Percentiles rank a stretch among this genome's conserved stretches.
These are phyloP conservation scores for Drosophila greeni DNA, from an alignment of 2,888 invertebrate genomes.

Conservation along the genomic window DNA sequence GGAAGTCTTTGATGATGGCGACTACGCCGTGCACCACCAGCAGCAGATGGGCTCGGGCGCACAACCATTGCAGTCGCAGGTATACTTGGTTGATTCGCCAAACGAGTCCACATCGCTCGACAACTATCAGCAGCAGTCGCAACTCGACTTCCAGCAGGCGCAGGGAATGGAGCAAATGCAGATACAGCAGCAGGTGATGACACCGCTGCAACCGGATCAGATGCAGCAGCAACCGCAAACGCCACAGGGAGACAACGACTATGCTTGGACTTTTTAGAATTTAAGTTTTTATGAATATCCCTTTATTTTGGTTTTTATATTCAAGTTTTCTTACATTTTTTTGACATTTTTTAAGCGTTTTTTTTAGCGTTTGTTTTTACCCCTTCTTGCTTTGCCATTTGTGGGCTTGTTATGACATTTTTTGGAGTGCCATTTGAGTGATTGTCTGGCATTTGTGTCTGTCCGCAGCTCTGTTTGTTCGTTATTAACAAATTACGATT, in stretches of 20 bases:
- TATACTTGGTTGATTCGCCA: slow-evolving; percentile 51
- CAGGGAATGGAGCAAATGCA: slow-evolving; percentile 36
- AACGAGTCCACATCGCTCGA: slow-evolving; percentile 47
- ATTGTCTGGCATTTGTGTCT: slow-evolving; percentile 57
- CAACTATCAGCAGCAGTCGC: slow-evolving; percentile 30
- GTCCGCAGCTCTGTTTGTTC: slow-evolving; percentile 8
- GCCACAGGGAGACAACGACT: slow-evolving; percentile 62
- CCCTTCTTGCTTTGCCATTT: slow-evolving; percentile 23
- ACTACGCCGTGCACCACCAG: slow-evolving; percentile 24
- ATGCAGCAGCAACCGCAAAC: slow-evolving; percentile 36
- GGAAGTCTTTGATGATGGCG: slow-evolving; percentile 58
- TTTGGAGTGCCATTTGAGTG: slow-evolving; percentile 56
- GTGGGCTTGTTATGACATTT: slow-evolving; percentile 62
- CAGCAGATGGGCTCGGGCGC: slow-evolving; percentile 22
- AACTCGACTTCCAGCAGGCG: slow-evolving; percentile 41
- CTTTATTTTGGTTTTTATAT: neutral
- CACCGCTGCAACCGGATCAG: slow-evolving; percentile 20
- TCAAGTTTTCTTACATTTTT: slow-evolving; percentile 4
- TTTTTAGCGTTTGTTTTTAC: neutral
- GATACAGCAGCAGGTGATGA: slow-evolving; percentile 22
- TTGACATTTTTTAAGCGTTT: neutral
- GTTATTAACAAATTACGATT: slow-evolving; percentile 31
- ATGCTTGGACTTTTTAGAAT: slow-evolving; percentile 72
- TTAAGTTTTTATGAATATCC: too few species aligned
- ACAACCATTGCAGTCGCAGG: slow-evolving; percentile 40